phyloP scores from a whole-genome alignment of 2,888 invertebrate species.

The Megastigmus dorsalis region DNA sequence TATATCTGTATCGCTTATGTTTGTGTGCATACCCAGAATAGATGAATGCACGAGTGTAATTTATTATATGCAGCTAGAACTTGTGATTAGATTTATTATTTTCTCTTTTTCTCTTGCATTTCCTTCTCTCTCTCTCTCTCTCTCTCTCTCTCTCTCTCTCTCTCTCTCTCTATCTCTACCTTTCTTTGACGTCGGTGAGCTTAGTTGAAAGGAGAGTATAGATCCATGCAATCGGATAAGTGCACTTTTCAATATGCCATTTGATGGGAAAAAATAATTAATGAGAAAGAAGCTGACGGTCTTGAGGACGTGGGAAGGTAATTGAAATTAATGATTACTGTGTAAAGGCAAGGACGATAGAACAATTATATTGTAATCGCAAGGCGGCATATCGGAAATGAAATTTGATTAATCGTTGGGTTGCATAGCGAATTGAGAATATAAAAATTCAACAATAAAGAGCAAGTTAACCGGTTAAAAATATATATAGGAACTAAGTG shows the following conservation, averaged over 20 bases:
- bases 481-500: too few relatives aligned
- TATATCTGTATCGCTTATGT: slow-evolving; percentile 36
- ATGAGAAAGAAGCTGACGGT: neutral
- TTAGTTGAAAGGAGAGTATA: neutral
- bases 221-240: slow-evolving; percentile 42
- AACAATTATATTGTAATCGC: too few relatives aligned
- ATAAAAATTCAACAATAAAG: too few relatives aligned
- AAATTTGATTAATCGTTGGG: too few relatives aligned
- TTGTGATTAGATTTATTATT: slow-evolving; percentile 40
- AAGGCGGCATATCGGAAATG: too few relatives aligned
- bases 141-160: neutral
- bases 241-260: slow-evolving; percentile 20
- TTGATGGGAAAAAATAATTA: slow-evolving; percentile 8
- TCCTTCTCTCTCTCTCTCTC: neutral
- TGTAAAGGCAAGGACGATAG: too few relatives aligned
- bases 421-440: too few relatives aligned
- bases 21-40: too few relatives aligned
- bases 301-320: too few relatives aligned
- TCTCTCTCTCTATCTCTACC: neutral
- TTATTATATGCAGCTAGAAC: slow-evolving; percentile 3
- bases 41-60: slow-evolving; percentile 5
- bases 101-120: neutral
- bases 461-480: too few relatives aligned
- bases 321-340: too few relatives aligned
- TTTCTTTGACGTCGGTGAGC: neutral